Evolutionary conservation across 2,113 vertebrate genomes (phyloP), one percentile per base, ranked within the genome.

Genomic region (Dicentrarchus labrax): DNA sequence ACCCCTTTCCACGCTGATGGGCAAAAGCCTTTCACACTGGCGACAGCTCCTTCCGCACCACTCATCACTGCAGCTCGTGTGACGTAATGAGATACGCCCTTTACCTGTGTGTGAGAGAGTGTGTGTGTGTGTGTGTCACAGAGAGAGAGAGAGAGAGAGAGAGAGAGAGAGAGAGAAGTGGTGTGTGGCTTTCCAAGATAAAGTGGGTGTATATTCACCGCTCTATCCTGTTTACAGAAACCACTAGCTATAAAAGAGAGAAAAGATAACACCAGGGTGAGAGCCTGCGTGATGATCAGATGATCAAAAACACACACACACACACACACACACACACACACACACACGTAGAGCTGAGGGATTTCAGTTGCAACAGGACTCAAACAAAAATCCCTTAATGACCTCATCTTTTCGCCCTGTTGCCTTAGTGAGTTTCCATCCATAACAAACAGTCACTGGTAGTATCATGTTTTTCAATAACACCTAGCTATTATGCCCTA

Each of bases 11-110:
- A 86, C 66, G 11, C 39, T 8, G 57, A 77, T 56, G 19, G 47
- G 48, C 57, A 38, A 62, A 70, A 73, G 36, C 38, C 60, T 8
- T 57, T 19, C 62, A 75, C 73, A 69, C 75, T 68, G 76, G 74
- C 83, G 48, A 62, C 76, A 72, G 78, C 83, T 90, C 72, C 89
- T 90, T 93, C 87, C 87, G 83, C 86, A 91, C 76, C 75, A 41
- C 80, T 86, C 86, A 85, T 87, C 83, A 62, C 80, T 16, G 82
- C 86, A 68, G 87, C 89, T 62, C 38, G 11, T 7, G 83, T 91
- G 89, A 88, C 77, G 88, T 77, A 83, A 89, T 76, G 39, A 88
- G 88, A 92, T 82, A 88, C 91, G 60, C 92, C 93, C 91, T 90
- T 92, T 68, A 91, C 90, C 88, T 88, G 88, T 41, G 70, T 51